Evolutionary conservation across 2,888 invertebrate species (phyloP).

Genomic region (Eupsilia transversa): DNA sequence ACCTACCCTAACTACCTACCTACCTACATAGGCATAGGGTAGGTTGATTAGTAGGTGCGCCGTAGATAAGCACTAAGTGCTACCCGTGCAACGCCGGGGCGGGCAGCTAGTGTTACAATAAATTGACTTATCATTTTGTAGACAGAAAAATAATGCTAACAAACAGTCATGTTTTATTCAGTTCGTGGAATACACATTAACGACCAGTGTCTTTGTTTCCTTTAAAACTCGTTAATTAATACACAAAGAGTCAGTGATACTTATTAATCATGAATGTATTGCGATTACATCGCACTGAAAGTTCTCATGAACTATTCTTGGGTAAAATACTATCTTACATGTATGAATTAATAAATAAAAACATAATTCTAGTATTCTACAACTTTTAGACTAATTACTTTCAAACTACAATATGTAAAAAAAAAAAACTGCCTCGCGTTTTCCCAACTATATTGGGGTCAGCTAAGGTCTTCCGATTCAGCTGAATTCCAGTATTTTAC

Average conservation of each 20-base stretch:
- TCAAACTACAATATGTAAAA: neutral
- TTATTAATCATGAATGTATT: constrained; percentile 2
- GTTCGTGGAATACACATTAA: neutral
- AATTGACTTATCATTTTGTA: neutral
- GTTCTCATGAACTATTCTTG: neutral
- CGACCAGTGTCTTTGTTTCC: neutral
- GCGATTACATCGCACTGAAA: neutral
- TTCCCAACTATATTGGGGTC: neutral
- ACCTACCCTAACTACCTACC: too few relatives aligned
- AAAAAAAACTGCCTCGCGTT: neutral
- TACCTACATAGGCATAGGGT: too few relatives aligned
- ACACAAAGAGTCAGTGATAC: neutral
- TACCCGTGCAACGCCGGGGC: too few relatives aligned
- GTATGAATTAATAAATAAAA: neutral
- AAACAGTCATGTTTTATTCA: neutral
- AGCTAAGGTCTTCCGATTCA: too few relatives aligned
- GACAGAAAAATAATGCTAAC: neutral
- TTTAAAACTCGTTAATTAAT: neutral
- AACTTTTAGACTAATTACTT: neutral
- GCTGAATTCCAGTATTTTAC: too few relatives aligned
- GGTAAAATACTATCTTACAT: neutral
- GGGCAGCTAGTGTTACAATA: neutral
- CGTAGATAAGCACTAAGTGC: too few relatives aligned
- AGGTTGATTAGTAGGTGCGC: too few relatives aligned
- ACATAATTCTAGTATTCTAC: neutral